Percentiles rank a stretch among this genome's conserved stretches.
These are phyloP conservation scores for Malurus melanocephalus DNA, from an alignment of 2,113 vertebrate genomes.

Conservation along the genomic window DNA sequence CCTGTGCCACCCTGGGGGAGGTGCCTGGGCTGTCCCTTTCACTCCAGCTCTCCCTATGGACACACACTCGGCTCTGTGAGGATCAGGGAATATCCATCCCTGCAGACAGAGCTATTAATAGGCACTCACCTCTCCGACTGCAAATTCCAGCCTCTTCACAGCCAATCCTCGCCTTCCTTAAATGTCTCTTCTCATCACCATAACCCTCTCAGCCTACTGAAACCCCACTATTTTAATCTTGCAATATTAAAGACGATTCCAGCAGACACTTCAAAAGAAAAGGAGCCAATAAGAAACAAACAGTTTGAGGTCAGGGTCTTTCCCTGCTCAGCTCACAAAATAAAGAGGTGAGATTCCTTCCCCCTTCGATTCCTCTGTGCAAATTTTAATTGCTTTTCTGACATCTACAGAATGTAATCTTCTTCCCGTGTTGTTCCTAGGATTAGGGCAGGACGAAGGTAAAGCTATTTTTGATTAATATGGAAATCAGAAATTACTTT, in stretches of 20 bases:
- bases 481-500: constrained; percentile 70
- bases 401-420: constrained; percentile 58
- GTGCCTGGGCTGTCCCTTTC: not conserved
- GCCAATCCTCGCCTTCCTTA: not conserved
- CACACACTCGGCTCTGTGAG: not conserved
- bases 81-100: not conserved
- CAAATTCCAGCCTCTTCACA: not conserved
- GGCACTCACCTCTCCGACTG: not conserved
- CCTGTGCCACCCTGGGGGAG: not conserved
- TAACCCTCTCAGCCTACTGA: not conserved
- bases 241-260: not conserved
- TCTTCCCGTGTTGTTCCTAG: constrained; percentile 52
- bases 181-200: not conserved
- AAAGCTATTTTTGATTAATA: constrained; percentile 72
- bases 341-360: constrained; percentile 25
- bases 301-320: constrained; percentile 4
- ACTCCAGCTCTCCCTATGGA: not conserved
- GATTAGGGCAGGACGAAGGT: constrained; percentile 61
- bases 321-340: constrained; percentile 8
- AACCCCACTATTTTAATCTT: not conserved
- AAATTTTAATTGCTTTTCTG: constrained; percentile 69
- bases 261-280: not conserved
- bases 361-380: not conserved
- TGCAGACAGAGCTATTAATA: not conserved
- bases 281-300: constrained; percentile 12